Evolutionary conservation across 35 echinoderm and acorn worm genomes (phyloP).

Genomic region (Nesometra sesokonis): DNA sequence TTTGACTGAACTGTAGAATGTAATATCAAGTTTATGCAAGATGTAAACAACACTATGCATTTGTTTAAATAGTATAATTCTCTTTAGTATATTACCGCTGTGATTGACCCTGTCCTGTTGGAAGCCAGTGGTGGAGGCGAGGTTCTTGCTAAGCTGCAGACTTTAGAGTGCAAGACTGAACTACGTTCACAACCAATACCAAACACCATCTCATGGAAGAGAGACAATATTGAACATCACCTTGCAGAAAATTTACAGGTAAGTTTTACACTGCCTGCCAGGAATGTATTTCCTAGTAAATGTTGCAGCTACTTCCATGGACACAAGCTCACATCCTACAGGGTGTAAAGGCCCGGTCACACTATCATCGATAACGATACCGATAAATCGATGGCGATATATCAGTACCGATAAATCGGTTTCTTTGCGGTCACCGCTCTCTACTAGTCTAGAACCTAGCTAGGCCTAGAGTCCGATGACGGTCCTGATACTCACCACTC

Average conservation of each 20-base stretch:
- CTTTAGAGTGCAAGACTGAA: slow-evolving; percentile 41
- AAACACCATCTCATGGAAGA: slow-evolving; percentile 55
- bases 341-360: too few relatives aligned
- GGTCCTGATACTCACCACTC: too few relatives aligned
- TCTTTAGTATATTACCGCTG: slow-evolving; percentile 50
- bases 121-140: slow-evolving; percentile 45
- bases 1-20: background rate
- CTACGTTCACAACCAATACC: slow-evolving; percentile 47
- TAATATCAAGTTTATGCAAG: background rate
- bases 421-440: too few relatives aligned
- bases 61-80: background rate
- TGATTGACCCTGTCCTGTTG: slow-evolving; percentile 42
- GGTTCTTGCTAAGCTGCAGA: slow-evolving; percentile 59
- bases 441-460: too few relatives aligned
- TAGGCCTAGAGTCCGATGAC: too few relatives aligned
- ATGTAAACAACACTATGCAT: background rate
- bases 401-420: too few relatives aligned
- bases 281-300: too few relatives aligned
- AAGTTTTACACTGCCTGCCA: too few relatives aligned
- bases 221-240: slow-evolving; percentile 36
- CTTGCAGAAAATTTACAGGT: slow-evolving; percentile 77
- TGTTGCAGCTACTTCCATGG: too few relatives aligned
- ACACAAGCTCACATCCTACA: too few relatives aligned
- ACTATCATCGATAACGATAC: too few relatives aligned
- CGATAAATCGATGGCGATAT: too few relatives aligned